A percentile compares a stretch with the other conserved stretches of the same genome.
Conservation (phyloP, 2,888 invertebrate genomes). For the Zelleria hepariella region DNA sequence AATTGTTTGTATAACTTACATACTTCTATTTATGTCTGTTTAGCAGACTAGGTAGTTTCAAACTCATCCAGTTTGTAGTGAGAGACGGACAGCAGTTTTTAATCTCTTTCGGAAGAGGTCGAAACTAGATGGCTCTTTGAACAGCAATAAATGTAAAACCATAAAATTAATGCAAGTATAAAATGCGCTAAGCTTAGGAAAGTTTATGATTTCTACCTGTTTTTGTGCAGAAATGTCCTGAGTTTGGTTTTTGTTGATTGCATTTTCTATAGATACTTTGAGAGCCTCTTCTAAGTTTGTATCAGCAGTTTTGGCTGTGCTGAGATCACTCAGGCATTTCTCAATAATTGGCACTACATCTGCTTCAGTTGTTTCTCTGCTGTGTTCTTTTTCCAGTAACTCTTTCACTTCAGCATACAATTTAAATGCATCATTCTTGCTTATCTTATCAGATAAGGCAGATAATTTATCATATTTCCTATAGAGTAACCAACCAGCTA, state of each 20-base stretch:
- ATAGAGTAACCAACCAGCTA: conserved; percentile 78
- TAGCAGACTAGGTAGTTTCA: no score
- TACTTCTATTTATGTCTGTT: no score
- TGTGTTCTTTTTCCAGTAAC: conserved; percentile 31
- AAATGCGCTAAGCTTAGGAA: background rate
- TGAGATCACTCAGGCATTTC: conserved; percentile 31
- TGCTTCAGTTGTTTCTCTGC: conserved; percentile 17
- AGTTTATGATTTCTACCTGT: conserved; percentile 33
- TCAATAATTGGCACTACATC: conserved; percentile 28
- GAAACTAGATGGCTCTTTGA: no score
- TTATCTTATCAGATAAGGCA: conserved; percentile 29
- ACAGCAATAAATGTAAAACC: no score
- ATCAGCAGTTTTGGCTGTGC: conserved; percentile 22
- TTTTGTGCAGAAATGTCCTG: conserved; percentile 73
- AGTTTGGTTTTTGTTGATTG: conserved; percentile 67
- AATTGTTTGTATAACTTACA: no score
- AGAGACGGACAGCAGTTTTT: no score
- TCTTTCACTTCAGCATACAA: conserved; percentile 41
- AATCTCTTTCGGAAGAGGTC: no score
- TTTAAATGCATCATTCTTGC: conserved; percentile 31
- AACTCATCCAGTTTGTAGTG: no score
- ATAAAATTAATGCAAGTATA: no score
- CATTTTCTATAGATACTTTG: conserved; percentile 63
- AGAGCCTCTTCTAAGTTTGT: conserved; percentile 56
- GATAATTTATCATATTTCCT: conserved; percentile 74